Base-by-base conservation (phyloP, 1,140 invertebrate genomes). In the Trypoxylus dichotomus region DNA sequence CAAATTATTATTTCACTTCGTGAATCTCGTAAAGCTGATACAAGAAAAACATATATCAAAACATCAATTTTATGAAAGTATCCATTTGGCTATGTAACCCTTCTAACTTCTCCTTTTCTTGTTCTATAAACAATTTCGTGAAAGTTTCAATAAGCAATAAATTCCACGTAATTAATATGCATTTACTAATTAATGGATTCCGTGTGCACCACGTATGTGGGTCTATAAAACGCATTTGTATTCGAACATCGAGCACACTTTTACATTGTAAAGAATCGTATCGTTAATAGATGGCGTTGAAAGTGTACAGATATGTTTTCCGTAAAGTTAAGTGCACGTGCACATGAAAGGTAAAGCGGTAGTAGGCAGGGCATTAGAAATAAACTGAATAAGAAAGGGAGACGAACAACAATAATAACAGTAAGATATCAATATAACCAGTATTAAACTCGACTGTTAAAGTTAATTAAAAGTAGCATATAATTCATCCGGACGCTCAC, bases 401-500 rank as follows among this genome's bases (percentile, higher is more conserved):
- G 7, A 68, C 8, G 21, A 43, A 25, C 41, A 74, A 74, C 72
- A 42, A 74, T 74, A 42, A 74, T 74, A 74, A 74, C 72, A 6
- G 19, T 21, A 74, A 74, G 41, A 74, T 41, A 41, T 74, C 72
- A 74, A 37, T 74, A 29, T 21, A 8, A 11, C 1, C 72, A 24
- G 41, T 43, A 74, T 74, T 74, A 41, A 43, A 74, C 27, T 15
- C 19, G 27, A 29, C 41, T 74, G 32, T 74, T 74, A 74, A 74
- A 74, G 72, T 74, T 74, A 74, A 74, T 74, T 74, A 74, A 74
- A 74, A 74, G 29, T 74, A 2, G 72, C 19, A 19, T 41, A 74
- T 74, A 74, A 74, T 74, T 74, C 72, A 74, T 74, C 2, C 72
- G 24, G 1, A 19, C 13, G 29, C 21, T 74, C 29, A 43, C 58